Base-by-base conservation (phyloP, 2,888 invertebrate species). In the Blastobasis lacticolella region DNA sequence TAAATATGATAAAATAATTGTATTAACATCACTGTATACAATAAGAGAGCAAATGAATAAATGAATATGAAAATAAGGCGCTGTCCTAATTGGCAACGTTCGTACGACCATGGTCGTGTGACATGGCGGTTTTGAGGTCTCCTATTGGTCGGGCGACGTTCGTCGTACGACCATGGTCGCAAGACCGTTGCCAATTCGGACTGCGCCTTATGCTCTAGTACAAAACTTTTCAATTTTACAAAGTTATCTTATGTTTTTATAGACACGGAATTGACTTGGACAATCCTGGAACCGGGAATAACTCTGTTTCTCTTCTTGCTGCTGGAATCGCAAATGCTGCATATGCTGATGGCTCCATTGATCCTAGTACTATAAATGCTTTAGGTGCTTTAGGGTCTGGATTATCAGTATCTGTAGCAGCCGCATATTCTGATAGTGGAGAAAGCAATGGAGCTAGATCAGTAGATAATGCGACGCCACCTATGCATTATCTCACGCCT, bases 221-320 rank as follows among this genome's bases (percentile, higher is more conserved):
- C 23, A 23, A 23, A 23, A 23, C 2, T 23, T 23, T 23, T 23
- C 3, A 23, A 3, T 23, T 23, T 23, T 2, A 23, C 23, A 1
- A 23, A 23, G 23, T 23, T 3, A 10, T 37, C 10, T 10, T 49
- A 44, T 44, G 43, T 38, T 6, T 49, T 36, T 36, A 52, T 75
- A 94, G 95, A 71, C 96, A 96, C 75, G 96, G 96, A 53, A 96
- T 96, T 63, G 96, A 96, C 77, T 83, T 96, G 72, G 96, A 96
- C 73, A 95, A 96, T 81, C 96, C 96, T 4, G 95, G 95, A 50
- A 94, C 95, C 38, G 92, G 93, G 54, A 94, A 93, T 64, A 93
- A 93, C 70, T 92, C 94, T 49, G 92, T 94, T 50, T 92, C 94
- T 41, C 81, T 95, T 50, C 86, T 94, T 60, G 94, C 94, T 49